These are phyloP conservation scores for Aromia moschata DNA, from an alignment of 2,888 invertebrate genomes.

Conservation along the genomic window DNA sequence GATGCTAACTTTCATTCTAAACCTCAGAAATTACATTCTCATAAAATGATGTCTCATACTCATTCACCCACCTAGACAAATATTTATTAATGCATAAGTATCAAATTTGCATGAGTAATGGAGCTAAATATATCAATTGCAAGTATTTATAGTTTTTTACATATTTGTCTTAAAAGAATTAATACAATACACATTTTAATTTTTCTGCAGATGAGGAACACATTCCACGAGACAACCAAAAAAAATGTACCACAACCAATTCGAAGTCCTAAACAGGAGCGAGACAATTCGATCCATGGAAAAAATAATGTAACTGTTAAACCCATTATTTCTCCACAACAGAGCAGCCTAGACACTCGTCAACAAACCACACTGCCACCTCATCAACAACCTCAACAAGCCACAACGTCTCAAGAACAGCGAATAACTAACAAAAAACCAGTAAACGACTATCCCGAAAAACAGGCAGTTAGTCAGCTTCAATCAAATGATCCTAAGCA, in stretches of 20 bases:
- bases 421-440: not conserved
- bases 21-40: no score
- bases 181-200: not conserved
- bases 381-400: slow-evolving; percentile 29
- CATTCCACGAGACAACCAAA: slow-evolving; percentile 51
- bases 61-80: no score
- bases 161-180: not conserved
- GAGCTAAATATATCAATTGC: not conserved
- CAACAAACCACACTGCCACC: slow-evolving; percentile 15
- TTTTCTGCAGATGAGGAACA: slow-evolving; percentile 50
- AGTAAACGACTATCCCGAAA: not conserved
- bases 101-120: not conserved
- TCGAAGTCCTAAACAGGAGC: slow-evolving; percentile 33
- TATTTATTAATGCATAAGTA: not conserved
- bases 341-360: slow-evolving; percentile 12
- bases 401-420: slow-evolving; percentile 1
- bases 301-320: slow-evolving; percentile 37
- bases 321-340: not conserved
- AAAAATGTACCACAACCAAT: slow-evolving; percentile 49
- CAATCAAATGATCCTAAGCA: not conserved
- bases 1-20: no score
- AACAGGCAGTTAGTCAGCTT: not conserved
- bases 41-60: no score
- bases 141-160: not conserved
- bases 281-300: slow-evolving; percentile 44